These are phyloP conservation scores for Dinocampus coccinellae DNA, from an alignment of 2,888 invertebrate species.

Conservation along the genomic window DNA sequence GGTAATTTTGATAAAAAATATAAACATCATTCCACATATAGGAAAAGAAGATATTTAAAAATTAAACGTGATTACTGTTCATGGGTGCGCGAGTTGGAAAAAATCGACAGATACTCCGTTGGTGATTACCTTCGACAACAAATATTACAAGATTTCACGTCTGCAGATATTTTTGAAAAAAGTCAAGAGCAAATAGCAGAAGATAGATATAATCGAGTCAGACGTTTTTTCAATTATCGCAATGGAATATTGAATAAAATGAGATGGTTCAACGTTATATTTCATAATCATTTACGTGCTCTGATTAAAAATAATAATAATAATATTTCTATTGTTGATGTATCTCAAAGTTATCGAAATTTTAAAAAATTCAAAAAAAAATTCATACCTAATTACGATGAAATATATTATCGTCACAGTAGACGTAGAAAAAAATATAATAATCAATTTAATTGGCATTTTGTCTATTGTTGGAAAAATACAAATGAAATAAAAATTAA, in stretches of 20 bases:
- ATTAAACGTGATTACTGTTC: not conserved
- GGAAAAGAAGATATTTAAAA: not conserved
- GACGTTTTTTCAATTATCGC: constrained; percentile 48
- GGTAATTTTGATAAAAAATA: not conserved
- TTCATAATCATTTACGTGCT: not conserved
- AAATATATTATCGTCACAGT: not conserved
- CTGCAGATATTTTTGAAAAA: constrained; percentile 44
- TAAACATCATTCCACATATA: not conserved
- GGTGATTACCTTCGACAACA: constrained; percentile 61
- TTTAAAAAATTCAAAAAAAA: not conserved
- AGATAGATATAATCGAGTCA: constrained; percentile 55
- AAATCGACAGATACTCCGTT: constrained; percentile 51
- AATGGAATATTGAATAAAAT: not conserved
- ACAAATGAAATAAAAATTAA: not conserved
- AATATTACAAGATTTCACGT: constrained; percentile 56
- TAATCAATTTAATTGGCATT: not conserved
- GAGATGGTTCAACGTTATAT: not conserved
- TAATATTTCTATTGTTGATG: not conserved
- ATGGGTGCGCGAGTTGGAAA: constrained; percentile 37
- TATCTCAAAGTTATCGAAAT: not conserved
- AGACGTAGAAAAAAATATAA: not conserved
- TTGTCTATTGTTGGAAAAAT: not conserved
- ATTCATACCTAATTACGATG: not conserved
- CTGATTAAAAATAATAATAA: constrained; percentile 8
- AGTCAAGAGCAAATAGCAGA: constrained; percentile 53